Evolutionary conservation across 1,140 invertebrate genomes (phyloP), one percentile per base, ranked within the genome.

Genomic region (Agrilus planipennis): DNA sequence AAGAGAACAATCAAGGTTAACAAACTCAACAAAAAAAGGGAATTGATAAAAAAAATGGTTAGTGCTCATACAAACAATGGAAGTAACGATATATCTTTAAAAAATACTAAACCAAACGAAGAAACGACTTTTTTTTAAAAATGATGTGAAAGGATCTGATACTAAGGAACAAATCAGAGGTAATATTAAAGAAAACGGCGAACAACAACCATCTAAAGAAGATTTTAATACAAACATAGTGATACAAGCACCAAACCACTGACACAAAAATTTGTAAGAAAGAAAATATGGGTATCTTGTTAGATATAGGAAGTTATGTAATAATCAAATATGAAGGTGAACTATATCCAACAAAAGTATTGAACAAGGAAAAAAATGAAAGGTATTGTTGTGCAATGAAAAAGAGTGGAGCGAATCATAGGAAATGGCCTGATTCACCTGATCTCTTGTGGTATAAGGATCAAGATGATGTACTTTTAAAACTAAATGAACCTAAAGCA

Each of bases 391-490:
- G 23, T 27, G 23, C 23, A 12, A 27, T 27, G 23, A 27, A 27
- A 27, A 27, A 12, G 12, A 27, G 23, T 27, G 23, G 23, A 9
- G 23, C 12, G 7, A 27, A 27, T 9, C 23, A 27, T 27, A 9
- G 23, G 23, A 27, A 27, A 27, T 27, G 23, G 23, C 23, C 23
- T 27, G 23, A 27, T 27, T 27, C 23, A 27, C 23, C 23, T 9
- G 23, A 27, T 27, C 23, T 27, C 23, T 27, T 27, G 23, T 27
- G 23, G 23, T 27, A 27, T 12, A 27, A 27, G 23, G 23, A 27
- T 7, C 23, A 27, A 27, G 23, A 27, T 27, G 7, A 9, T 9
- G 23, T 27, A 9, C 12, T 27, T 7, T n/a, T n/a, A n/a, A 27
- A 27, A 27, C 7, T 27, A 7, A 27, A 27, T 27, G 23, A 27